phyloP scores from a whole-genome alignment of 1,140 invertebrate species.

The Halesus radiatus region DNA sequence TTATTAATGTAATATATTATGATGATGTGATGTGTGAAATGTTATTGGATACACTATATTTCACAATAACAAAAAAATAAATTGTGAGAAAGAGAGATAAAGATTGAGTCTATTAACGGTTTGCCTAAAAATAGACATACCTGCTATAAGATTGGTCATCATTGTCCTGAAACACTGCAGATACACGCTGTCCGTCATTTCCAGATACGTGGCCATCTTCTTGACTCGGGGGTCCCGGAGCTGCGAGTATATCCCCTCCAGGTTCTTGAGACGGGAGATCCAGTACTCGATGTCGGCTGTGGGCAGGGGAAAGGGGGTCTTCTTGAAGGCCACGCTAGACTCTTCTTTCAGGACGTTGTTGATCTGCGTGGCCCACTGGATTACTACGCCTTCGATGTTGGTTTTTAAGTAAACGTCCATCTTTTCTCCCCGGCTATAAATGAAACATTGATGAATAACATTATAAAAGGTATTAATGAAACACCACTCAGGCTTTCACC shows the following conservation, averaged over 20 bases:
- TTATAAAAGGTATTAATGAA: no score
- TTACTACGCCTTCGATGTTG: constrained; percentile 84
- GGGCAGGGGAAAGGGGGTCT: constrained; percentile 78
- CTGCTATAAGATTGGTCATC: constrained; percentile 76
- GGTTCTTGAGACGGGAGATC: constrained; percentile 76
- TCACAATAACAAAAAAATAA: no score
- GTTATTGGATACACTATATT: no score
- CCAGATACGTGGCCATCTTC: constrained; percentile 83
- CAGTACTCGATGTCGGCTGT: constrained; percentile 81
- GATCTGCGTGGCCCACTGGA: constrained; percentile 86
- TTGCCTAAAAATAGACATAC: constrained; percentile 60
- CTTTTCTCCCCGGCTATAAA: constrained; percentile 66
- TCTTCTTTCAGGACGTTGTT: constrained; percentile 83
- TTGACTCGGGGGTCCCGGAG: constrained; percentile 82
- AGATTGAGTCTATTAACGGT: no score
- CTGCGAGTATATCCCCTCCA: constrained; percentile 89
- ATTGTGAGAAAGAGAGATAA: no score
- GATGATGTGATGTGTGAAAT: no score
- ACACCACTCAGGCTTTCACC: no score
- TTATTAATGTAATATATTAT: no score
- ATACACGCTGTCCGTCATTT: constrained; percentile 82
- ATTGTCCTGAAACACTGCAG: constrained; percentile 78
- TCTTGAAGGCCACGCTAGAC: constrained; percentile 74
- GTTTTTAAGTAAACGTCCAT: constrained; percentile 79
- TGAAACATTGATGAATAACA: no score